Evolutionary conservation across 2,888 invertebrate genomes (phyloP).

Genomic region (Epirrita christyi): DNA sequence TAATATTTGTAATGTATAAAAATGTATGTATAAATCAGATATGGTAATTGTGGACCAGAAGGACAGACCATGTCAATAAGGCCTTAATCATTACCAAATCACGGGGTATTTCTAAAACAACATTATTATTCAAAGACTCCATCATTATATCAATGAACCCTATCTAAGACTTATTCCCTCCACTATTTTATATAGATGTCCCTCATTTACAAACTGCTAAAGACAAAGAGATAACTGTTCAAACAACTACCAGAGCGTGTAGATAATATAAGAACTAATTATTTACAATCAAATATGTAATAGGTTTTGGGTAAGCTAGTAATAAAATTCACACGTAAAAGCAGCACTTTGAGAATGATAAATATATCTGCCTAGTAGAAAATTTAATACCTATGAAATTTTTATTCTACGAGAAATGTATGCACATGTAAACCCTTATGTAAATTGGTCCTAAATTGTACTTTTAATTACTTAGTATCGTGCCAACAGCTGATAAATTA

Average conservation of each 20-base stretch:
- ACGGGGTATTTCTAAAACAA: constrained; percentile 45
- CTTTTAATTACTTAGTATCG: constrained; percentile 17
- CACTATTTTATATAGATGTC: constrained; percentile 69
- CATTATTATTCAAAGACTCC: constrained; percentile 14
- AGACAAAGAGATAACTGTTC: neutral
- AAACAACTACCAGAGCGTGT: neutral
- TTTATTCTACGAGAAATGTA: too few relatives aligned
- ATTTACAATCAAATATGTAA: neutral
- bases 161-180: constrained; percentile 30
- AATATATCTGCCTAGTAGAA: too few relatives aligned
- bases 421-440: neutral
- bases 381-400: too few relatives aligned
- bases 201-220: constrained; percentile 3
- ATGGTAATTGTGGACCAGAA: constrained; percentile 76
- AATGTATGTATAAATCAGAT: constrained; percentile 49
- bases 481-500: constrained; percentile 19
- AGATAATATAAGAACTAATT: neutral
- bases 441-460: constrained; percentile 11
- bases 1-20: neutral
- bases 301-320: neutral
- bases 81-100: constrained; percentile 53
- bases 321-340: neutral
- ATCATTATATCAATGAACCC: constrained; percentile 1
- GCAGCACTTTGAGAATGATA: neutral
- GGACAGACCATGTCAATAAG: constrained; percentile 57